A percentile compares a stretch with the other conserved stretches of the same genome.
Evolutionary conservation across 1,140 invertebrate genomes (phyloP).

Genomic region (Theocolax elegans): DNA sequence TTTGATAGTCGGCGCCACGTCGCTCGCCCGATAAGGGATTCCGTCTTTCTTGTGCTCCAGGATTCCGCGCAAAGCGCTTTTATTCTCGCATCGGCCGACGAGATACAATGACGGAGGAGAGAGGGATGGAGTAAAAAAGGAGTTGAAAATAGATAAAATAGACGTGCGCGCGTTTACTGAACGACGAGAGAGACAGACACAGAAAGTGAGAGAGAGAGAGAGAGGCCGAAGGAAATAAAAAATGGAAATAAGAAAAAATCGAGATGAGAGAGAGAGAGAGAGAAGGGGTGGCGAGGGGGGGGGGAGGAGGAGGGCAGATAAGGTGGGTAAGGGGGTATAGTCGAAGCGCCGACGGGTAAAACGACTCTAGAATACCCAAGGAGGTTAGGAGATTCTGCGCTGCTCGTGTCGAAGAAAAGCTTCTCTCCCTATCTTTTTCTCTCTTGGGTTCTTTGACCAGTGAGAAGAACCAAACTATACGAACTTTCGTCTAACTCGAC

Average conservation of each 20-base stretch:
- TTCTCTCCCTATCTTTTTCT: background rate
- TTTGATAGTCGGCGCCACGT: slow-evolving; percentile 31
- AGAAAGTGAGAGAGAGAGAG: background rate
- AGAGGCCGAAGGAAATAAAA: background rate
- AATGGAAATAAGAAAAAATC: no score
- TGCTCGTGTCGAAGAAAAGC: background rate
- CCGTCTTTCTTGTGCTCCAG: slow-evolving; percentile 41
- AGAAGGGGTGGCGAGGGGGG: background rate
- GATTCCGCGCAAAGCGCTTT: slow-evolving; percentile 47
- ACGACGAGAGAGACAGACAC: background rate
- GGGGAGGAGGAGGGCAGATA: slow-evolving; percentile 11
- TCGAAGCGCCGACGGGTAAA: slow-evolving; percentile 14
- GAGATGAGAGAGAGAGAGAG: no score
- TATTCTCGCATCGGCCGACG: slow-evolving; percentile 38
- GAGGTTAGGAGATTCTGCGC: background rate
- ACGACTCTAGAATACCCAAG: slow-evolving; percentile 25
- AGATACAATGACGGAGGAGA: slow-evolving; percentile 26
- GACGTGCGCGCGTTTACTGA: background rate
- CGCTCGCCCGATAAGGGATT: slow-evolving; percentile 44
- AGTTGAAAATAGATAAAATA: background rate
- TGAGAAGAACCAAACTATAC: background rate
- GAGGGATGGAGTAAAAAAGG: slow-evolving; percentile 18
- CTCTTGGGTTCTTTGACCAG: background rate
- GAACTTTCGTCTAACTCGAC: slow-evolving; percentile 18
- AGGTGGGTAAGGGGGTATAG: slow-evolving; percentile 27